phyloP scores from a whole-genome alignment of 2,797 vertebrate species.

The Centropyge bicolor region DNA sequence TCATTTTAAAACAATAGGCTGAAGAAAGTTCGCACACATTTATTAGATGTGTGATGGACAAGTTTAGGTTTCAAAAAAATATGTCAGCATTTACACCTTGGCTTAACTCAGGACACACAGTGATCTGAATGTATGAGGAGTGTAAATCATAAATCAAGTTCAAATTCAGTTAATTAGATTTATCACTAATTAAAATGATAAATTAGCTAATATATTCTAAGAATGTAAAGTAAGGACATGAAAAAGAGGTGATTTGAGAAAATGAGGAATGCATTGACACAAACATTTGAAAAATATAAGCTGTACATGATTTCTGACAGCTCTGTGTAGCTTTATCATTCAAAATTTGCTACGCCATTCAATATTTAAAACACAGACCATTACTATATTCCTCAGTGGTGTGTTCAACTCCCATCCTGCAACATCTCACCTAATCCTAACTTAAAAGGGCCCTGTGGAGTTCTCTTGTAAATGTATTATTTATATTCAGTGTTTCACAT shows the following conservation, averaged over 20 bases:
- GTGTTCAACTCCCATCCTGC: neutral
- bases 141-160: no score
- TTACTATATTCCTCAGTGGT: neutral
- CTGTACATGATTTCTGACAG: neutral
- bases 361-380: neutral
- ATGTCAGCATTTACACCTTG: neutral
- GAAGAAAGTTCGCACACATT: neutral
- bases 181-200: neutral
- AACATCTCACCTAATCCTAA: neutral
- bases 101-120: neutral
- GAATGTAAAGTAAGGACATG: neutral
- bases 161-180: no score
- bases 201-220: neutral
- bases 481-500: neutral
- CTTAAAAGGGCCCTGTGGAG: no score
- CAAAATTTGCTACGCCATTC: neutral
- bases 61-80: neutral
- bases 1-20: neutral
- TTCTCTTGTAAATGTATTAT: no score
- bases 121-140: neutral
- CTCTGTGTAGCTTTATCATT: neutral
- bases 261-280: neutral
- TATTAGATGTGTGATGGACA: neutral
- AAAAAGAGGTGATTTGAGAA: neutral
- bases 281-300: neutral